These are phyloP conservation scores for Penaeus vannamei DNA, from an alignment of 1,140 invertebrate genomes.

Conservation along the genomic window DNA sequence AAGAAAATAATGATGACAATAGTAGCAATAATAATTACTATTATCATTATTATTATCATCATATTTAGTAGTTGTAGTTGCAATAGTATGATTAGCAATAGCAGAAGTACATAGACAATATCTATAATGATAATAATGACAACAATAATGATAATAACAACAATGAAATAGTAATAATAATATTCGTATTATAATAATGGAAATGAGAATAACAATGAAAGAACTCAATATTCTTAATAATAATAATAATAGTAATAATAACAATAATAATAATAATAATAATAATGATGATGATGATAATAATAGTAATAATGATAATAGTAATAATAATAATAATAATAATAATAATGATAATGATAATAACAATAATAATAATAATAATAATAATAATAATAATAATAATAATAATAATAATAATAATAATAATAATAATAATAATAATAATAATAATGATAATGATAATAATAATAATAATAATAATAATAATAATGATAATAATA, in stretches of 20 bases:
- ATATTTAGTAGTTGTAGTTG: too few species aligned
- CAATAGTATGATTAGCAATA: too few species aligned
- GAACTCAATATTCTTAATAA: background rate
- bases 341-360: background rate
- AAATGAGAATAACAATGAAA: too few species aligned
- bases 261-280: slow-evolving; percentile 12
- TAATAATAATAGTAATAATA: slow-evolving; percentile 16
- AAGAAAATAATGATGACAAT: too few species aligned
- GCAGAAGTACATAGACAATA: too few species aligned
- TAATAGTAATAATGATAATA: background rate
- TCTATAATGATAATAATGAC: too few species aligned
- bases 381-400: slow-evolving; percentile 8
- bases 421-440: slow-evolving; percentile 16
- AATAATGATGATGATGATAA: background rate
- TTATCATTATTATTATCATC: too few species aligned
- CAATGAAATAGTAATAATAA: too few species aligned
- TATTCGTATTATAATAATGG: too few species aligned
- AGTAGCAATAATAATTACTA: too few species aligned
- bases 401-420: background rate
- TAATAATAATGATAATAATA: background rate
- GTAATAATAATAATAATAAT: slow-evolving; percentile 7
- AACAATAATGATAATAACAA: too few species aligned
- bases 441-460: background rate
- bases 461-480: slow-evolving; percentile 19
- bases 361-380: slow-evolving; percentile 16